Conservation (phyloP, 2,797 vertebrate species). For the Sebastes trivittatus region DNA sequence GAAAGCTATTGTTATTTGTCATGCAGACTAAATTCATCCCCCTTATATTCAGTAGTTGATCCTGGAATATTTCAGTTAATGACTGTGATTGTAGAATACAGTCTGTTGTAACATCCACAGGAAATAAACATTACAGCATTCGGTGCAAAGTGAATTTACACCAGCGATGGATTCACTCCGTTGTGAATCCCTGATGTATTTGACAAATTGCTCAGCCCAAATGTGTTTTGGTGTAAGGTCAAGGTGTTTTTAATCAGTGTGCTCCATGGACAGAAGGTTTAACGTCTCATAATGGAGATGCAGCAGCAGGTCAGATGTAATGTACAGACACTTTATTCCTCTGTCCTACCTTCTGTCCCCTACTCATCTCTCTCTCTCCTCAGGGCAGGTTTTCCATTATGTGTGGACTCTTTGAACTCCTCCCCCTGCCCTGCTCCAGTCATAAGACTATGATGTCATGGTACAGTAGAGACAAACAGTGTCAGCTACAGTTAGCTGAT, state of each 20-base stretch:
- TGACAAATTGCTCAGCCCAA: background rate
- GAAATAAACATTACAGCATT: constrained; percentile 1
- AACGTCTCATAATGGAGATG: background rate
- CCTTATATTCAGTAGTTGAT: background rate
- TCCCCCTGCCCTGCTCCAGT: constrained; percentile 77
- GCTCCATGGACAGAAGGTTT: background rate
- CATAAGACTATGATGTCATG: constrained; percentile 85
- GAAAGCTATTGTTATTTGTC: background rate
- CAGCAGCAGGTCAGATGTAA: constrained; percentile 12
- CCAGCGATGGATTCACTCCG: background rate
- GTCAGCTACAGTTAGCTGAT: constrained; percentile 67
- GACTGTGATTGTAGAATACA: background rate
- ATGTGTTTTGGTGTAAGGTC: background rate
- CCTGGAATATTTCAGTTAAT: background rate
- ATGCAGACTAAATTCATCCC: background rate
- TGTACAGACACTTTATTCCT: constrained; percentile 12
- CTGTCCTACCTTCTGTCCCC: constrained; percentile 29
- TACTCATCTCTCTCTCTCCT: constrained; percentile 39
- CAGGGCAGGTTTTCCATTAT: constrained; percentile 69
- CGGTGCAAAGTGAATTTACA: background rate
- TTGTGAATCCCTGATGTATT: background rate
- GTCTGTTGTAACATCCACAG: background rate
- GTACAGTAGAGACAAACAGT: constrained; percentile 74
- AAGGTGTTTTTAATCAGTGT: background rate
- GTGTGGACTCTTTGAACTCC: constrained; percentile 65